Evolutionary conservation across 2,888 invertebrate genomes (phyloP).

Genomic region (Gryllus longicercus): DNA sequence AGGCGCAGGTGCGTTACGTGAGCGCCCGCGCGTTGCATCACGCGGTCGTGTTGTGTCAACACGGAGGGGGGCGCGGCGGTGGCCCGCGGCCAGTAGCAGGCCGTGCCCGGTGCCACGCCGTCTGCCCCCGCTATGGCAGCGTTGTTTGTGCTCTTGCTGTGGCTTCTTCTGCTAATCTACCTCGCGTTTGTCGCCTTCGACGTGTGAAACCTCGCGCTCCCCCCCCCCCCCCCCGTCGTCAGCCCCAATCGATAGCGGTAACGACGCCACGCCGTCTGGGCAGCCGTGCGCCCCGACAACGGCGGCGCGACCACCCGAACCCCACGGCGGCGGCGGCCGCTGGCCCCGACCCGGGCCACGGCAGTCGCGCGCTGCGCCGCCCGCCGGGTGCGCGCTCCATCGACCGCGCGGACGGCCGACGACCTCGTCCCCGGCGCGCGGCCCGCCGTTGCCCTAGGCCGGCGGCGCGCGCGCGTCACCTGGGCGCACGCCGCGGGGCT

Average conservation of each 20-base stretch:
- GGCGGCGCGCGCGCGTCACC: not conserved
- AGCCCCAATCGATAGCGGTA: too few species aligned
- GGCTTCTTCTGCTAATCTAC: slow-evolving; percentile 64
- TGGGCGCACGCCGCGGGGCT: not conserved
- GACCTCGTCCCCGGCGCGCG: not conserved
- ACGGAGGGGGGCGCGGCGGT: slow-evolving; percentile 30
- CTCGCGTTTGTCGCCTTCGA: slow-evolving; percentile 64
- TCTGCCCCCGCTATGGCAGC: slow-evolving; percentile 37
- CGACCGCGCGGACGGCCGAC: slow-evolving; percentile 8
- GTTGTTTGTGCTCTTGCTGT: slow-evolving; percentile 63
- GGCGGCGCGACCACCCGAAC: too few species aligned
- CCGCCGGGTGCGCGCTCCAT: not conserved
- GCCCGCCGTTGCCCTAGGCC: not conserved
- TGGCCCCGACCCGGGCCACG: not conserved
- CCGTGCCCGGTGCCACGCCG: slow-evolving; percentile 31
- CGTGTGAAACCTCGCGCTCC: slow-evolving; percentile 50
- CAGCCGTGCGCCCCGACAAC: too few species aligned
- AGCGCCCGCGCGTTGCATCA: not conserved
- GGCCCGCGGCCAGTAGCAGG: slow-evolving; percentile 25
- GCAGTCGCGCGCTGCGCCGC: not conserved
- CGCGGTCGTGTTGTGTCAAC: slow-evolving; percentile 4
- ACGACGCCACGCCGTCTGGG: too few species aligned
- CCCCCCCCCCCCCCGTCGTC: too few species aligned
- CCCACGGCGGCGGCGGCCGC: too few species aligned
- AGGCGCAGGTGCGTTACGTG: not conserved